Conservation (phyloP, 2,113 vertebrate genomes). For the Pagrus major region DNA sequence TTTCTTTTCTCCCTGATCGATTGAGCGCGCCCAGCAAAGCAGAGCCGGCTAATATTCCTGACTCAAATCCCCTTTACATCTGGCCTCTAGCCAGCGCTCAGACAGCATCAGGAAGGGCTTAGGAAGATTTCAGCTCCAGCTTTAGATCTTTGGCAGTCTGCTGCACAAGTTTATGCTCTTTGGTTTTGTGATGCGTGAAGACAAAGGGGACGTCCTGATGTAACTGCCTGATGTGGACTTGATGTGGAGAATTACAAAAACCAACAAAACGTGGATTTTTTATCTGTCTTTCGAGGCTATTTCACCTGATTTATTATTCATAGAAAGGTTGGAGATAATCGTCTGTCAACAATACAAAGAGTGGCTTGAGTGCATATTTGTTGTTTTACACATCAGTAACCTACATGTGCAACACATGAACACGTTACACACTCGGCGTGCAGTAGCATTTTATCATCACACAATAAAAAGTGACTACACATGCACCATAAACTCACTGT, state of each 20-base stretch:
- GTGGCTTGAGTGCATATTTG: neutral
- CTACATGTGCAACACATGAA: neutral
- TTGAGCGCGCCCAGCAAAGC: conserved; percentile 11
- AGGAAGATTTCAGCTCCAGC: conserved; percentile 27
- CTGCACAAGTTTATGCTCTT: conserved; percentile 2
- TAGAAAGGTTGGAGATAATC: neutral
- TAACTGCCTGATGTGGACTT: neutral
- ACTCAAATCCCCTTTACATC: conserved; percentile 40
- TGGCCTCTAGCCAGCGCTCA: conserved; percentile 20
- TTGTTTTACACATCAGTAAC: neutral
- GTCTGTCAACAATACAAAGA: neutral
- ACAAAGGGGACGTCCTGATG: conserved; percentile 13
- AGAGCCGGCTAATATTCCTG: conserved; percentile 18
- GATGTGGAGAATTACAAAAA: neutral
- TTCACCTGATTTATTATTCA: neutral
- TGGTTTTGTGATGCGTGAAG: conserved; percentile 17
- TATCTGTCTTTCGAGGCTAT: neutral
- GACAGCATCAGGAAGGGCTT: conserved; percentile 36
- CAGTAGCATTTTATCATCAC: neutral
- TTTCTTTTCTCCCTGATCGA: neutral
- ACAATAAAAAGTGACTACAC: neutral
- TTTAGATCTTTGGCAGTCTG: conserved; percentile 36
- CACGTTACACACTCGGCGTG: neutral
- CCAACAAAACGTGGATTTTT: neutral
- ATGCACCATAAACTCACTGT: neutral